Percentiles rank a stretch among this genome's conserved stretches.
Conservation (phyloP, 1,140 invertebrate genomes). For the Planococcus citri region DNA sequence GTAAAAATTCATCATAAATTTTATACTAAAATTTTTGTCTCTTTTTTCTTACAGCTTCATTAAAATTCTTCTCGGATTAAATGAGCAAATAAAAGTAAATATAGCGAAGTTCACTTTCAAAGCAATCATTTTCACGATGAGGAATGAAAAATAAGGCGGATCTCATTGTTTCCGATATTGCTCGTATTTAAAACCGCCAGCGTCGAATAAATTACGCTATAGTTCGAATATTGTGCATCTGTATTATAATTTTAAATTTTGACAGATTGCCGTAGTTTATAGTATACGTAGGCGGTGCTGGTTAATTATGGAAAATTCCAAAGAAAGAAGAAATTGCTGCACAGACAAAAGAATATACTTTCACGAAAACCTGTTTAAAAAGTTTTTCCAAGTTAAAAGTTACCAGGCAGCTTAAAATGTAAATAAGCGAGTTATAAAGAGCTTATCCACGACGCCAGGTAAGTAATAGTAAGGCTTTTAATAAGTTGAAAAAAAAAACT, state of each 20-base stretch:
- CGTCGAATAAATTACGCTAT: neutral
- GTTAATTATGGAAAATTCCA: neutral
- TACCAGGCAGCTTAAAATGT: slow-evolving; percentile 1
- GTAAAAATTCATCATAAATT: no score
- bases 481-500: neutral
- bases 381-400: neutral
- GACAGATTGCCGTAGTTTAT: neutral
- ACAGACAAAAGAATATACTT: slow-evolving; percentile 5
- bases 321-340: neutral
- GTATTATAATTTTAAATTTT: slow-evolving; percentile 1
- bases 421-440: slow-evolving; percentile 8
- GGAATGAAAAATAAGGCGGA: no score
- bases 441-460: neutral
- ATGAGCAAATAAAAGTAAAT: no score
- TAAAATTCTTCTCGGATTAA: no score
- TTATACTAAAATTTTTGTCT: no score
- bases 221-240: neutral
- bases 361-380: neutral
- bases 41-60: no score
- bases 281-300: neutral
- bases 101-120: no score
- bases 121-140: no score
- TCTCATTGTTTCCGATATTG: no score
- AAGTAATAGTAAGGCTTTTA: neutral
- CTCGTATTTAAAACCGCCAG: no score